Percentiles rank a stretch among this genome's conserved stretches.
Evolutionary conservation across 2,888 invertebrate genomes (phyloP).

Genomic region (Acronicta aceris): DNA sequence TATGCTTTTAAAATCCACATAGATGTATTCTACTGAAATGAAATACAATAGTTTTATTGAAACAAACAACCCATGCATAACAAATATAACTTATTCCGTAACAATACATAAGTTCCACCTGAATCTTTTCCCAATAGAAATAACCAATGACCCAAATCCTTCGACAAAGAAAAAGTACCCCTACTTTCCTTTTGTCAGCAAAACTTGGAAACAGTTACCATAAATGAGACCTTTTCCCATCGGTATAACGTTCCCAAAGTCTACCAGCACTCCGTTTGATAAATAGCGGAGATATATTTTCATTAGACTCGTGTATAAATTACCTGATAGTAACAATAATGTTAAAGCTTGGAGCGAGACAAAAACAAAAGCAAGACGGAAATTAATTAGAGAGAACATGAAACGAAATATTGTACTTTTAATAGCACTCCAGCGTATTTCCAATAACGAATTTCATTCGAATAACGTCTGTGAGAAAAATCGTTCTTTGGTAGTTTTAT

Average conservation of each 20-base stretch:
- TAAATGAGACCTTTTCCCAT: constrained; percentile 71
- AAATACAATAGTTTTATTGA: constrained; percentile 16
- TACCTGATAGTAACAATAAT: constrained; percentile 54
- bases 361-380: constrained; percentile 43
- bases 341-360: constrained; percentile 35
- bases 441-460: constrained; percentile 39
- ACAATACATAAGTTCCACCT: constrained; percentile 52
- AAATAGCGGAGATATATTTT: constrained; percentile 79
- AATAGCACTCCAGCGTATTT: constrained; percentile 39
- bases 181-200: constrained; percentile 76
- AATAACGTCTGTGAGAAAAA: constrained; percentile 35
- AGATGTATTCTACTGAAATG: background rate
- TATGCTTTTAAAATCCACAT: no score
- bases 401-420: constrained; percentile 43
- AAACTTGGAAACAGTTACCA: constrained; percentile 73
- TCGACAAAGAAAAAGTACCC: constrained; percentile 67
- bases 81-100: constrained; percentile 44
- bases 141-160: constrained; percentile 80
- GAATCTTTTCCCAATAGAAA: constrained; percentile 65
- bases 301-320: constrained; percentile 68
- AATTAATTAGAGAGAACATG: constrained; percentile 44
- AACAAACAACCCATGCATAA: constrained; percentile 30
- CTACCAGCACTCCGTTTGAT: constrained; percentile 68
- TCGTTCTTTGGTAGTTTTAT: constrained; percentile 24
- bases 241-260: constrained; percentile 58